Evolutionary conservation across 2,113 vertebrate species (phyloP), one percentile per base, ranked within the genome.

Genomic region (Corythaeola cristata): DNA sequence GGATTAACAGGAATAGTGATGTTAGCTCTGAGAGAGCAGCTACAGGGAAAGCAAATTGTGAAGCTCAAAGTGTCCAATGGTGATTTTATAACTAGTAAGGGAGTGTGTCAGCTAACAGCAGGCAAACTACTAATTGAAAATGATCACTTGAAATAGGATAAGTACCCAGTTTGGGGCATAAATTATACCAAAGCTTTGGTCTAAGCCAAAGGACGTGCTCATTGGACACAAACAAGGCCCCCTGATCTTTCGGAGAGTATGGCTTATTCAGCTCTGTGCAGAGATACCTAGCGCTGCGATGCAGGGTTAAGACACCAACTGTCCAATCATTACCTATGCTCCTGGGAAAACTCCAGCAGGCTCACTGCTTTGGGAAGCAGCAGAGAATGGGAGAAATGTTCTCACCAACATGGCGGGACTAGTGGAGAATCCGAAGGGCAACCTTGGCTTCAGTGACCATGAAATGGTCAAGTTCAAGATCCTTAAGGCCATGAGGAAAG

Each of bases 1-100:
- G 60, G 73, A 94, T 95, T 96, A 94, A 55, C 52, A 81, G 76
- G n/a, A 84, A 21, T 22, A 47, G 69, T 79, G 93, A 35, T 58
- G 58, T 47, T 75, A 84, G 49, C 60, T 69, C 52, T 26, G 41
- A 84, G 68, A 67, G 30, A 74, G 7, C 50, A 89, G 64, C 79
- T 84, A 59, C 2, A 0, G n/a, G 67, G 66, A 90, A 86, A 81
- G 80, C 26, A 91, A 84, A 62, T 71, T 3, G 2, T 72, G 64
- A 82, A 87, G 49, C 27, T 90, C 33, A 6, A 49, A 67, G 66
- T 37, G 22, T 77, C 86, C 1, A 0, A 30, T 88, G 49, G 59
- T 59, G 73, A 78, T 87, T 94, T 96, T 93, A 56, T 68, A 85
- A 63, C 49, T 45, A 67, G 62, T 68, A 24, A 92, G 39, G 39